Conservation (phyloP, 2,888 invertebrate genomes). For the Axea sp. region DNA sequence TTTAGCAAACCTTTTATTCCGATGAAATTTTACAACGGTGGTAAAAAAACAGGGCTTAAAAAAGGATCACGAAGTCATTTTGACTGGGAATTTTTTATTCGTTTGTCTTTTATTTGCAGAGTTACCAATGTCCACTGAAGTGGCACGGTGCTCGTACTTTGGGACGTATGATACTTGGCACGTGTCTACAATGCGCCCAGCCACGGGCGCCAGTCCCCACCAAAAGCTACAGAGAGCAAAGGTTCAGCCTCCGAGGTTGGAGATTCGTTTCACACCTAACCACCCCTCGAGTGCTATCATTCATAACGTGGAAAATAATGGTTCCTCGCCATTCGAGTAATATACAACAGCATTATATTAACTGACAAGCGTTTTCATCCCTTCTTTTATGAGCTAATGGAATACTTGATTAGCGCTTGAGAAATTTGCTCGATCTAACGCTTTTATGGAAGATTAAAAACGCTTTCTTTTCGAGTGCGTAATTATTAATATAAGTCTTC, state of each 20-base stretch:
- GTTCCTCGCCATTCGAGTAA: slow-evolving; percentile 61
- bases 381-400: slow-evolving; percentile 59
- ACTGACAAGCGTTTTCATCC: slow-evolving; percentile 60
- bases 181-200: slow-evolving; percentile 51
- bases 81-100: no score
- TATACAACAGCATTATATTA: slow-evolving; percentile 56
- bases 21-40: no score
- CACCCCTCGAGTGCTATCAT: slow-evolving; percentile 63
- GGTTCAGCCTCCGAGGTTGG: slow-evolving; percentile 60
- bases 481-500: no score
- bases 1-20: no score
- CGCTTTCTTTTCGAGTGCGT: no score
- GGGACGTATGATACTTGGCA: slow-evolving; percentile 51
- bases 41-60: no score
- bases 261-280: slow-evolving; percentile 60
- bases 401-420: slow-evolving; percentile 56
- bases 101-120: no score
- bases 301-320: slow-evolving; percentile 65
- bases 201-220: slow-evolving; percentile 51
- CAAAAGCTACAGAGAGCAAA: slow-evolving; percentile 37
- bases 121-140: slow-evolving; percentile 14
- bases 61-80: no score
- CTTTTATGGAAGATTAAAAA: slow-evolving; percentile 47
- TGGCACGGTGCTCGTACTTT: slow-evolving; percentile 35
- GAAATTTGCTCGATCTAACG: slow-evolving; percentile 50